phyloP scores from a whole-genome alignment of 2,888 invertebrate genomes.

The Patella pellucida region DNA sequence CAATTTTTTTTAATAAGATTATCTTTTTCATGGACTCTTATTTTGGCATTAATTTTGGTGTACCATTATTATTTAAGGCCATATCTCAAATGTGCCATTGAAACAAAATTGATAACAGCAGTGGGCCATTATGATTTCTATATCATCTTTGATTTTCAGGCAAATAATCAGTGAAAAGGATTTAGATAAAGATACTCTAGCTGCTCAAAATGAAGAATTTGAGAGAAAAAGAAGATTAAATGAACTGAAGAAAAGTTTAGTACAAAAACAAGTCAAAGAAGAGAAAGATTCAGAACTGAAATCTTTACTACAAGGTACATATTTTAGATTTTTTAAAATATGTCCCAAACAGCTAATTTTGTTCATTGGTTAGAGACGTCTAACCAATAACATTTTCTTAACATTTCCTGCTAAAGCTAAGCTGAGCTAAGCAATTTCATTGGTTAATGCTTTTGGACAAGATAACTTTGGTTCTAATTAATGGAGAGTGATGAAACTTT shows the following conservation, averaged over 20 bases:
- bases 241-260: conserved; percentile 67
- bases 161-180: conserved; percentile 95
- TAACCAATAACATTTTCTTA: too few relatives aligned
- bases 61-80: not conserved
- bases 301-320: conserved; percentile 63
- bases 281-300: conserved; percentile 66
- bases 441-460: too few relatives aligned
- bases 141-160: conserved; percentile 69
- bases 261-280: conserved; percentile 30
- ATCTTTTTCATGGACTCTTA: not conserved
- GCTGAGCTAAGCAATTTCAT: too few relatives aligned
- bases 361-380: too few relatives aligned
- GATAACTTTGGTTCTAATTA: too few relatives aligned
- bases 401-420: too few relatives aligned
- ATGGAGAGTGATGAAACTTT: too few relatives aligned
- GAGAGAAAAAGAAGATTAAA: conserved; percentile 75
- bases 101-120: conserved; percentile 1
- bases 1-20: not conserved
- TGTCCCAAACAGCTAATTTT: too few relatives aligned
- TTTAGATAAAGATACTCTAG: conserved; percentile 90
- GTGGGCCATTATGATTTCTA: not conserved
- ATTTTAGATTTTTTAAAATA: too few relatives aligned
- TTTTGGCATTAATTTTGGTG: not conserved
- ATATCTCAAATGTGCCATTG: not conserved
- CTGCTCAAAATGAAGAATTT: conserved; percentile 92